Evolutionary conservation across 2,113 vertebrate genomes (phyloP), one percentile per base, ranked within the genome.

Genomic region (Collichthys lucidus): DNA sequence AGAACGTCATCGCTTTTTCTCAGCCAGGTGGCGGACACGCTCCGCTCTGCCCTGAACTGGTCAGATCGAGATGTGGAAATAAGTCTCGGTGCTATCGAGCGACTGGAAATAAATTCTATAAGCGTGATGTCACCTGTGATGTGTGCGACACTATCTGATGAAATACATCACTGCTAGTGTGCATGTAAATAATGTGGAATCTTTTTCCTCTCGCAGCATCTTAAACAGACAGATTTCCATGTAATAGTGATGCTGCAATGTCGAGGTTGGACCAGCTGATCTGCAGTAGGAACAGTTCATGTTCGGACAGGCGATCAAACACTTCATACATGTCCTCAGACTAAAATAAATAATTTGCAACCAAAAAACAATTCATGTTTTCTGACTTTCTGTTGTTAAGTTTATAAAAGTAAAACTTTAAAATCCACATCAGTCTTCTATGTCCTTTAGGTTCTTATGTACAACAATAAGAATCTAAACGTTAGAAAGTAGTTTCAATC

Each of bases 1-100:
- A 60, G 78, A 85, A 87, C 68, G 82, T 79, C 85, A 62, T 55
- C 24, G 66, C 26, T 53, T 70, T 53, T 70, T 50, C 66, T 66
- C 46, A 40, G 74, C 61, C 81, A 65, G 81, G 71, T 82, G 78
- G 81, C 5, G 16, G 70, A 79, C 20, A 8, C 80, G 19, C 71
- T 83, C 50, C 19, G 61, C 11, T 83, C 50, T n/a, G 61, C 11
- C 7, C 67, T 35, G 70, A 57, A 60, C 62, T 14, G 56, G 63
- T 82, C 81, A 35, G 56, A 86, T 26, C 3, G 20, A 73, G 40
- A 29, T 65, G 76, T 59, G 74, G 66, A 61, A 61, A 74, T 55
- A 24, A 56, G 73, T 74, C 64, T 55, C 22, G 60, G 26, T 53
- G 62, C 64, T 11, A 65, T 73, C 59, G 4, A 5, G 11, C 4